Base-by-base conservation (phyloP, 2,888 invertebrate genomes). In the Apodemia zela region DNA sequence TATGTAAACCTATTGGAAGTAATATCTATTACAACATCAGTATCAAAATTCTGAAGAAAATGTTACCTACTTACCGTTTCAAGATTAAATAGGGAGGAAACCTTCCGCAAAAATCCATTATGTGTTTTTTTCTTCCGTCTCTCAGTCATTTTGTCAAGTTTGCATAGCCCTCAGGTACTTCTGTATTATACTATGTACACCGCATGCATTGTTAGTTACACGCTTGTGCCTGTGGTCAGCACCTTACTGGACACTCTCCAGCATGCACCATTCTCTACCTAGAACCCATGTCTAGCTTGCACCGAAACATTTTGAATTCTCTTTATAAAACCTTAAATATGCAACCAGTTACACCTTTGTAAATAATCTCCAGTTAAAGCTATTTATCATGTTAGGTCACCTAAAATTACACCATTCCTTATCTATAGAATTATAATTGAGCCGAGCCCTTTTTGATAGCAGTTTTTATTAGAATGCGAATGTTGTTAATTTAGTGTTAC, bases 71-170 rank as follows among this genome's bases (percentile, higher is more conserved):
- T 96, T 93, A 96, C 95, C 95, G 94, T 94, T 83, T 97, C 96
- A 89, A 97, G 94, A 93, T 96, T 96, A 93, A 97, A 97, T 76
- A 97, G 93, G 74, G 96, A 96, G 75, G 97, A 97, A 75, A 97
- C 97, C 93, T 97, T 97, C 92, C 96, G 96, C 85, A 97, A 95
- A 87, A 97, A 96, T 87, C 96, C 94, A 92, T 92, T 89, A 85
- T 90, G 92, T 69, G 89, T 79, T 81, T 92, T 92, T 92, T 92
- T 92, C 89, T 92, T 92, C 84, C 92, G 84, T 86, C 92, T 85
- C 78, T 92, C 92, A 76, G 92, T 92, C 92, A 92, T 92, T 86
- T 85, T 91, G 84, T 74, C 78, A 79, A 82, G 77, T 87, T 83
- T 83, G 83, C 89, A 89, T 89, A 88, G 81, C 89, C 85, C 76